Evolutionary conservation across 2,113 vertebrate species (phyloP), one percentile per base, ranked within the genome.

Genomic region (Polypterus senegalus): DNA sequence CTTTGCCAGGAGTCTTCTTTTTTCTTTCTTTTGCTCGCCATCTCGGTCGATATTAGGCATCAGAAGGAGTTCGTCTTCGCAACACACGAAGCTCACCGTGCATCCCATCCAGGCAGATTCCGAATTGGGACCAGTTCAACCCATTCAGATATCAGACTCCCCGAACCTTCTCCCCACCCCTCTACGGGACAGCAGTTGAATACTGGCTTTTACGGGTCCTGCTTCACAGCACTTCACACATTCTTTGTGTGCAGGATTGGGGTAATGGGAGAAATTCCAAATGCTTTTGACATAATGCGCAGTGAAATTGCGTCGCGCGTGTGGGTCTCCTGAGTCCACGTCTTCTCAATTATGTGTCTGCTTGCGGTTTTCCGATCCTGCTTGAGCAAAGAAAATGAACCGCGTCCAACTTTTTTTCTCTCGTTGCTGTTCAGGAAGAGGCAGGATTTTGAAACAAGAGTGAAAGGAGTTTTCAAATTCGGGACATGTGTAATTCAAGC

Each of bases 31-130:
- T 65, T 82, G 75, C 62, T 79, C 77, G 60, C 77, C 85, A 84
- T 87, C 66, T 10, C 77, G 81, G 65, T 75, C 66, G 55, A 69
- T 65, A 47, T 58, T 5, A 47, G 80, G 83, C 86, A 88, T 88
- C 70, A 76, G 84, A 67, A 82, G 73, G 72, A 84, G 81, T 60
- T 89, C 87, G 57, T 88, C 85, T 74, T 89, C 86, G 77, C 86
- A 89, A 75, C 86, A 88, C 71, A 88, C 74, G 71, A 88, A 85
- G 69, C 87, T 89, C 81, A 89, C 85, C 10, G 84, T 87, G 83
- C 86, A 88, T 86, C 87, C 87, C 87, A 89, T 89, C 82, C 86
- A 81, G 76, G 73, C 86, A 57, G 47, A 68, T 69, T 71, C 73
- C 66, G 65, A 55, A 64, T 63, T 66, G 58, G 55, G 63, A 47